Conservation (phyloP, 2,888 invertebrate genomes). For the Leucania comma region DNA sequence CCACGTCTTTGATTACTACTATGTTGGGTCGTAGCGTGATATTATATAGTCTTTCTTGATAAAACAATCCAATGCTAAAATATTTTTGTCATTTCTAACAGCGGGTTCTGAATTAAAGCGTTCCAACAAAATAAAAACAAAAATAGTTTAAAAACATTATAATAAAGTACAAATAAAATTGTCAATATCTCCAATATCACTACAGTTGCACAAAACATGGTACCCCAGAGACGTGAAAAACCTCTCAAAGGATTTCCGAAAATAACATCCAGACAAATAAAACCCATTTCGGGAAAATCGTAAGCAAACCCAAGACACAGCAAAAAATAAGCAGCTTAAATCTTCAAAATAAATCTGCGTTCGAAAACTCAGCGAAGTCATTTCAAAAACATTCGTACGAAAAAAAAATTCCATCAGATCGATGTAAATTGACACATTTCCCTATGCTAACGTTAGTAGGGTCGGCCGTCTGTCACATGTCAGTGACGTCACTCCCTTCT, state of each 20-base stretch:
- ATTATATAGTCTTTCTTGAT: no score
- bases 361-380: constrained; percentile 19
- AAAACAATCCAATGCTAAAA: no score
- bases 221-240: not conserved
- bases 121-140: no score
- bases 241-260: not conserved
- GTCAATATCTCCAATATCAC: no score
- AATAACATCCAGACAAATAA: constrained; percentile 1
- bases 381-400: constrained; percentile 29
- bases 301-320: constrained; percentile 4
- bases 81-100: no score
- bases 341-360: constrained; percentile 13
- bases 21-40: no score
- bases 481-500: constrained; percentile 45
- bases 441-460: constrained; percentile 66
- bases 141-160: no score
- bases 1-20: no score
- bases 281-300: constrained; percentile 14
- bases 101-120: no score
- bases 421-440: constrained; percentile 72
- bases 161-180: no score
- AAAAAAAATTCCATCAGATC: constrained; percentile 50
- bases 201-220: not conserved
- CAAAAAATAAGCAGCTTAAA: constrained; percentile 23
- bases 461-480: constrained; percentile 63